Base-by-base conservation (phyloP, 2,888 invertebrate species). In the Dryocosmus kuriphilus region DNA sequence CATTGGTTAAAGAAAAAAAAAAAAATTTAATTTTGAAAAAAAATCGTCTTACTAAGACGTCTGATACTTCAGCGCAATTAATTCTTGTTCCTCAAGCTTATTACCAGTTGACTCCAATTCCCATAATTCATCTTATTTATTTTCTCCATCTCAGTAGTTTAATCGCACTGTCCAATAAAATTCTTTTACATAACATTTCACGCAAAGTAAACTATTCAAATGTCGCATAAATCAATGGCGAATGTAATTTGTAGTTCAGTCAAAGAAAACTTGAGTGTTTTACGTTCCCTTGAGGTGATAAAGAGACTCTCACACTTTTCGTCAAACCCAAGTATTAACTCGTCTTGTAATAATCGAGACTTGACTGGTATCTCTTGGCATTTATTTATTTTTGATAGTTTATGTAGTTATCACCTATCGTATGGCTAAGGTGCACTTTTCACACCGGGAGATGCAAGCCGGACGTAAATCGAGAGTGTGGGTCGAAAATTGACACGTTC, bases 401-500 rank as follows among this genome's bases (percentile, higher is more conserved):
- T 38, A 24, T 65, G 19, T 16, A 65, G 35, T 41, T 65, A 65
- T 65, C 65, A 41, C 22, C 35, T 65, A 38, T 27, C 27, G 14
- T 24, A n/a, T n/a, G 24, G 8, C 55, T 16, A 8, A 55, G 55
- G 24, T 71, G 71, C 71, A 71, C 19, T 71, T 55, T 55, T 71
- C 71, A 71, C 51, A 71, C 46, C 41, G 30, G 30, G 30, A 71
- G 51, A 71, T 71, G 51, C 46, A 46, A 32, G 46, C n/a, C 30
- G 46, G 19, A 27, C 51, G 27, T 71, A 67, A 65, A 71, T 46
- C 60, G 65, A 11, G 19, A 65, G 82, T 82, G 87, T 88, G 86
- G 87, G 86, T 83, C 83, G 86, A 83, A 85, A 87, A 87, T 88
- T 86, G 87, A 87, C 86, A 83, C 83, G 85, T 85, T 86, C 79